Evolutionary conservation across 2,113 vertebrate genomes (phyloP).

Genomic region (Cynocephalus volans): DNA sequence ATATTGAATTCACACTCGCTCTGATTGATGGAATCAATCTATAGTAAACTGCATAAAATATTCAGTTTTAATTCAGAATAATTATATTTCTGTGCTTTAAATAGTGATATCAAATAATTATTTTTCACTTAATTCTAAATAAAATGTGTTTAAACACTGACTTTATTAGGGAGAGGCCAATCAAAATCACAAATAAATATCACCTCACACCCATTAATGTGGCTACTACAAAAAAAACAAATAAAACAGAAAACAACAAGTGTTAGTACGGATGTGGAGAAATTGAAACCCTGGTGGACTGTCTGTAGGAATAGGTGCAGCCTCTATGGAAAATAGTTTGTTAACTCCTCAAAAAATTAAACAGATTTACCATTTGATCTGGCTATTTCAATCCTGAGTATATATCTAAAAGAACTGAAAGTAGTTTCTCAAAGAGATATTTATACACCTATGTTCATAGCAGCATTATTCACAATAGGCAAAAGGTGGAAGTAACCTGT

Average conservation of each 20-base stretch:
- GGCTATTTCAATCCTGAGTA: neutral
- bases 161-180: neutral
- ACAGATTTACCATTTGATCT: neutral
- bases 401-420: neutral
- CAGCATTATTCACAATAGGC: neutral
- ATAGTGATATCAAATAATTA: neutral
- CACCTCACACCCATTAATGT: neutral
- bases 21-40: neutral
- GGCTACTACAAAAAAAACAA: neutral
- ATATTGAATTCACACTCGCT: conserved; percentile 67
- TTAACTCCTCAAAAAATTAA: neutral
- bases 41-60: neutral
- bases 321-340: neutral
- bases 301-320: neutral
- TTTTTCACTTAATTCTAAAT: neutral
- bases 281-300: neutral
- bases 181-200: neutral
- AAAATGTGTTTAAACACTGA: neutral
- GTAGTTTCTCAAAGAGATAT: neutral
- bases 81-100: neutral
- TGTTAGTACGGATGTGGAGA: neutral
- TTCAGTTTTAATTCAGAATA: neutral
- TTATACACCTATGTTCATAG: neutral
- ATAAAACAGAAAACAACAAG: neutral
- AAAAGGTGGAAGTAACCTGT: neutral